Conservation (phyloP, 2,888 invertebrate genomes). For the Griposia aprilina region DNA sequence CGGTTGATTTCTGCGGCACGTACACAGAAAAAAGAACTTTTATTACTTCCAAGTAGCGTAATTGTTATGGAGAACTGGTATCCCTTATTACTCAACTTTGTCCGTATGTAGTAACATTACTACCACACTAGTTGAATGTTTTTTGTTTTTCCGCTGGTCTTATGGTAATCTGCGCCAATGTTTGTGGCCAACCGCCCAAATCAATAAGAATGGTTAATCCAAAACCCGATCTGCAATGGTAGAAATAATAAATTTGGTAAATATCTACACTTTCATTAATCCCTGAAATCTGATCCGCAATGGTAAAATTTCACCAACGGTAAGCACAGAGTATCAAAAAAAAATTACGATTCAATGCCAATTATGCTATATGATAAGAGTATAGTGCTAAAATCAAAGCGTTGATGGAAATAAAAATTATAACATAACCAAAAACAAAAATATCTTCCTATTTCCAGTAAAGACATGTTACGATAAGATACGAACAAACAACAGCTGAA, state of each 20-base stretch:
- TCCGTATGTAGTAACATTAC: constrained; percentile 74
- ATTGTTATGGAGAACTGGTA: constrained; percentile 87
- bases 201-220: not conserved
- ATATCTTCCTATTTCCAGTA: not conserved
- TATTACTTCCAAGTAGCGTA: constrained; percentile 87
- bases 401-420: not conserved
- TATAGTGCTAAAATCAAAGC: not conserved
- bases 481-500: not conserved
- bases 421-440: not conserved
- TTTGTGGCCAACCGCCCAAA: constrained; percentile 11
- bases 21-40: constrained; percentile 86
- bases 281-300: not conserved
- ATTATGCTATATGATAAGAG: not conserved
- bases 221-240: not conserved
- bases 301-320: not conserved
- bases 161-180: constrained; percentile 14
- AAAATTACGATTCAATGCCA: not conserved
- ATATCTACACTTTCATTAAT: not conserved
- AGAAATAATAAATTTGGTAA: not conserved
- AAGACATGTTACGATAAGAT: not conserved
- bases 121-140: constrained; percentile 64
- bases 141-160: constrained; percentile 55
- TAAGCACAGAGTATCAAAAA: not conserved
- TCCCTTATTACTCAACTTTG: constrained; percentile 85
- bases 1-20: constrained; percentile 86